phyloP scores from a whole-genome alignment of 92 coral and sea anemone species.

The Bergia puertoricense region DNA sequence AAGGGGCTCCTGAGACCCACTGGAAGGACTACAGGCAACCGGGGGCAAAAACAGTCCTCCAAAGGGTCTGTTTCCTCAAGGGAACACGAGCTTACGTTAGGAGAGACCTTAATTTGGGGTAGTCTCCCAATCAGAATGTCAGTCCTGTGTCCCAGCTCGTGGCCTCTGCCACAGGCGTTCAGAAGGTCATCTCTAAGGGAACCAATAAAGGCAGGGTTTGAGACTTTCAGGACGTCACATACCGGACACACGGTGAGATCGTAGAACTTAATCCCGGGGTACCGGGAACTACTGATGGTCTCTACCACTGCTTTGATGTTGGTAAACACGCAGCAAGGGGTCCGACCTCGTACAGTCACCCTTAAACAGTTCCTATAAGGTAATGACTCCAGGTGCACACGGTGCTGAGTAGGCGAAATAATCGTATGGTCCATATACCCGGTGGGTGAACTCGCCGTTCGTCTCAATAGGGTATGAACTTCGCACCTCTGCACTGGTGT shows the following conservation, averaged over 20 bases:
- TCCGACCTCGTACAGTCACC: constrained; percentile 68
- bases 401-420: constrained; percentile 49
- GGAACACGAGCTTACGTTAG: constrained; percentile 18
- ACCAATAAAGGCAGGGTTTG: constrained; percentile 55
- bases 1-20: constrained; percentile 76
- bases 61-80: constrained; percentile 48
- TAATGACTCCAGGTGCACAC: constrained; percentile 65
- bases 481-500: constrained; percentile 60
- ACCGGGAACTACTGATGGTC: constrained; percentile 68
- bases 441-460: constrained; percentile 43
- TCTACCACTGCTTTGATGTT: constrained; percentile 69
- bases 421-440: constrained; percentile 57
- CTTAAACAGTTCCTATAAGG: constrained; percentile 65
- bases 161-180: constrained; percentile 72
- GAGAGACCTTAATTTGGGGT: constrained; percentile 32
- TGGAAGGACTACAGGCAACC: constrained; percentile 78
- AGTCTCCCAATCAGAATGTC: constrained; percentile 65
- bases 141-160: constrained; percentile 58
- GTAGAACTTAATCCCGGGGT: constrained; percentile 73
- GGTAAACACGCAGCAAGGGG: constrained; percentile 84
- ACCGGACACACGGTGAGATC: constrained; percentile 67
- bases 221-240: constrained; percentile 53
- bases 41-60: constrained; percentile 73
- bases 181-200: constrained; percentile 44
- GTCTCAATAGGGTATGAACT: constrained; percentile 66